These are phyloP conservation scores for Oeneis ivallda DNA, from an alignment of 2,888 invertebrate species.

Conservation along the genomic window DNA sequence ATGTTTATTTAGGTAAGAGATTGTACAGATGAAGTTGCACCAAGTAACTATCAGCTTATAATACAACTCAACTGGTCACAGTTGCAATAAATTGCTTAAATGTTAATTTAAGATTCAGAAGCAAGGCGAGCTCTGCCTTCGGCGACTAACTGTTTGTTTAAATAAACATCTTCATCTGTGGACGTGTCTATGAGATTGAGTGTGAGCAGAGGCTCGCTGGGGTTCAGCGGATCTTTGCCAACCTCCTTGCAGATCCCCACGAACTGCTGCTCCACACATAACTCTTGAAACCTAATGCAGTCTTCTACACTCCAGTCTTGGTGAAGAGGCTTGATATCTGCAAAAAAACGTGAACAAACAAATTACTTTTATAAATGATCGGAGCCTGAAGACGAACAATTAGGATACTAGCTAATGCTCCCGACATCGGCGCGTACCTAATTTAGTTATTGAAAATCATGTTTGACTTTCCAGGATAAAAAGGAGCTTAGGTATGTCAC, in stretches of 20 bases:
- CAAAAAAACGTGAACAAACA: slow-evolving; percentile 22
- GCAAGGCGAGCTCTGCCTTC: slow-evolving; percentile 82
- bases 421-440: too few species aligned
- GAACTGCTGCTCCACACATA: slow-evolving; percentile 86
- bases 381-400: too few species aligned
- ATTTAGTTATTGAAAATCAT: too few species aligned
- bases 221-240: slow-evolving; percentile 82
- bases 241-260: slow-evolving; percentile 85
- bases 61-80: background rate
- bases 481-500: too few species aligned
- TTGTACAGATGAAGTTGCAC: background rate
- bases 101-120: slow-evolving; percentile 47
- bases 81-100: background rate
- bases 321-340: slow-evolving; percentile 80
- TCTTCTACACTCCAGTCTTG: slow-evolving; percentile 88
- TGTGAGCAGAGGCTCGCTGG: slow-evolving; percentile 83
- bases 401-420: too few species aligned
- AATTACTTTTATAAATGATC: too few species aligned
- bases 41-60: slow-evolving; percentile 3
- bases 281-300: slow-evolving; percentile 86
- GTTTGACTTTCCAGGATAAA: too few species aligned
- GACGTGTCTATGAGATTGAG: slow-evolving; percentile 87
- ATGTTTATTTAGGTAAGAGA: background rate
- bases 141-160: slow-evolving; percentile 84
- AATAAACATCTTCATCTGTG: slow-evolving; percentile 84